These are phyloP conservation scores for Aleadryas rufinucha DNA, from an alignment of 2,113 vertebrate genomes.

Conservation along the genomic window DNA sequence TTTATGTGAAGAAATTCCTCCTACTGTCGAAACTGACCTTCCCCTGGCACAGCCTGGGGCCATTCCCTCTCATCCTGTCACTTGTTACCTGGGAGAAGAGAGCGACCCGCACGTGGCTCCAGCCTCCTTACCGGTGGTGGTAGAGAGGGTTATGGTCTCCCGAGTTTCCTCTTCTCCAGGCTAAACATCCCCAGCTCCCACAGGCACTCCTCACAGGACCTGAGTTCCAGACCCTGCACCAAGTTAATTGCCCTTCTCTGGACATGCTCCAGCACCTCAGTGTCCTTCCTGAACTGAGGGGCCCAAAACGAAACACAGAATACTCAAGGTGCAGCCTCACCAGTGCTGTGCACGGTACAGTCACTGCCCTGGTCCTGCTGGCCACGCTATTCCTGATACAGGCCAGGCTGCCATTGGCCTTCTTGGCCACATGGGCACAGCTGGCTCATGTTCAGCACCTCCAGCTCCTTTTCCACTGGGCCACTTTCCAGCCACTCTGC, in stretches of 20 bases:
- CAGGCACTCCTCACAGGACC: too few species aligned
- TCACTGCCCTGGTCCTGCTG: background rate
- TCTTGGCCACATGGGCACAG: too few species aligned
- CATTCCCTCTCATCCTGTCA: background rate
- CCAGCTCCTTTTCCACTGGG: too few species aligned
- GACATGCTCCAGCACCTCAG: background rate
- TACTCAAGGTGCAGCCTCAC: too few species aligned
- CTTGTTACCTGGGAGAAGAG: background rate
- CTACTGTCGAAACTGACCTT: background rate
- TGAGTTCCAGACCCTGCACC: background rate
- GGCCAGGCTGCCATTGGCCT: background rate
- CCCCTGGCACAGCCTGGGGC: background rate
- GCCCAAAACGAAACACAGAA: background rate
- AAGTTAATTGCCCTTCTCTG: background rate
- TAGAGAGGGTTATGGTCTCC: fast-evolving
- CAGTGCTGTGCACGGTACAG: background rate
- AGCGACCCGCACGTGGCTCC: fast-evolving
- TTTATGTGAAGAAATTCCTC: background rate
- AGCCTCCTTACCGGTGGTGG: fast-evolving
- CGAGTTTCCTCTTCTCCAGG: background rate
- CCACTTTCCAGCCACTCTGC: background rate
- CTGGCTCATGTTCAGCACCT: too few species aligned
- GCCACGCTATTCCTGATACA: background rate
- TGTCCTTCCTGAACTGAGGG: background rate
- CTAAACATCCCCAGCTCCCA: background rate